These are phyloP conservation scores for Cotesia congregata DNA, from an alignment of 2,888 invertebrate species.

Conservation along the genomic window DNA sequence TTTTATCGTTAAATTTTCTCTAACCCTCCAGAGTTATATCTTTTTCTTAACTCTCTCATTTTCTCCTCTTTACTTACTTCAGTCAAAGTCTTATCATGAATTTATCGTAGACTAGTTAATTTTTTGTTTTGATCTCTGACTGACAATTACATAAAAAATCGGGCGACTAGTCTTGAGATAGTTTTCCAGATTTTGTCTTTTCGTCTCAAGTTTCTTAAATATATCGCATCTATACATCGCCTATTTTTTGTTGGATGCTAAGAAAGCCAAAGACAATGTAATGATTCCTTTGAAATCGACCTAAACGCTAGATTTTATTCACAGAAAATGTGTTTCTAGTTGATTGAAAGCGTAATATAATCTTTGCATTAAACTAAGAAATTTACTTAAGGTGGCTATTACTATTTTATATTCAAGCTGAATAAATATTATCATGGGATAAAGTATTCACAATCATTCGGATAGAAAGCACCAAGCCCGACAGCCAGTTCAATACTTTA, in stretches of 20 bases:
- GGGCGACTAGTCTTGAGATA: neutral
- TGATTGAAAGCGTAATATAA: neutral
- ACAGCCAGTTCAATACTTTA: neutral
- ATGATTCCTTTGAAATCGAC: neutral
- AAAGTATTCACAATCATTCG: neutral
- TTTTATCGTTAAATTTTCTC: constrained; percentile 26
- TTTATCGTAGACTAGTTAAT: neutral
- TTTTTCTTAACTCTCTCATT: constrained; percentile 23
- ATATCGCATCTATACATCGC: no score
- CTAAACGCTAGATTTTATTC: neutral
- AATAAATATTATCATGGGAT: neutral
- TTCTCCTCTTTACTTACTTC: constrained; percentile 16
- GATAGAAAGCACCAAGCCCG: neutral
- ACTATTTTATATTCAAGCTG: constrained; percentile 1
- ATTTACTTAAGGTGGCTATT: neutral
- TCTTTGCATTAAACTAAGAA: neutral
- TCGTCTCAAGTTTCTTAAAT: neutral
- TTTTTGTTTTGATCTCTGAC: neutral
- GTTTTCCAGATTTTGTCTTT: neutral
- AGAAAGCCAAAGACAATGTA: neutral
- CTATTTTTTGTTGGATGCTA: neutral
- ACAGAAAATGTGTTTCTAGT: neutral
- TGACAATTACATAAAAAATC: neutral
- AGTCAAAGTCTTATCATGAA: neutral
- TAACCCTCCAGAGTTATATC: constrained; percentile 4